Base-by-base conservation (phyloP, 2,113 vertebrate species). In the Bos indicus region DNA sequence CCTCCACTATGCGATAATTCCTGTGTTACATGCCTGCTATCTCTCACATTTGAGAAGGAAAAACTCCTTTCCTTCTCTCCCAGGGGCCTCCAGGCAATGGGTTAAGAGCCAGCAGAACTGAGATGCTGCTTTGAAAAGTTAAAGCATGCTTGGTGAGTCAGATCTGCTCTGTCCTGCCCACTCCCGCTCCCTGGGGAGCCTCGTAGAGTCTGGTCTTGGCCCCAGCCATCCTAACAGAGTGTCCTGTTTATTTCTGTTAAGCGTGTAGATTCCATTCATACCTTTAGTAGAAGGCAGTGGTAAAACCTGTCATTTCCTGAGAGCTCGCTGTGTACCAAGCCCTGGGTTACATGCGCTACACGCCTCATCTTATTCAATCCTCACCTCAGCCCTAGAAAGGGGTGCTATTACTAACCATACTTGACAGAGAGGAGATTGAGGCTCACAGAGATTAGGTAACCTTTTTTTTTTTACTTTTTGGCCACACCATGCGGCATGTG, bases 401-500 rank as follows among this genome's bases (percentile, higher is more conserved):
- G 36, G n/a, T 25, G 1, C 36, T 77, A 2, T 33, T 12, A 83
- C 21, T 64, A 43, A 51, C 52, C 33, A 30, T 8, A 60, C 43
- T 59, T 59, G 54, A 56, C 9, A 51, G 43, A 59, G 81, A 57
- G 56, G 71, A 89, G 46, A 57, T 2, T 4, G 67, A 93, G 71
- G 33, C 91, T 87, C 23, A 25, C 36, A 43, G 46, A 82, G 30
- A 51, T 94, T 83, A 30, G 14, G 62, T n/a, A 64, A 59, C 12
- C 12, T 25, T 74, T 25, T 40, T 21, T 40, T 74, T 71, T 43
- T 40, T 1, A 43, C 71, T 43, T 43, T 74, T 74, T 43, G 71
- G 36, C 71, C 21, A 74, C 0, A 1, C 21, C 36, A 40, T 25
- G 36, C 0, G 0, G 21, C 23, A 74, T 26, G 23, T 43, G 11